Conservation (phyloP, 2,888 invertebrate genomes). For the Mechanitis mazaeus region DNA sequence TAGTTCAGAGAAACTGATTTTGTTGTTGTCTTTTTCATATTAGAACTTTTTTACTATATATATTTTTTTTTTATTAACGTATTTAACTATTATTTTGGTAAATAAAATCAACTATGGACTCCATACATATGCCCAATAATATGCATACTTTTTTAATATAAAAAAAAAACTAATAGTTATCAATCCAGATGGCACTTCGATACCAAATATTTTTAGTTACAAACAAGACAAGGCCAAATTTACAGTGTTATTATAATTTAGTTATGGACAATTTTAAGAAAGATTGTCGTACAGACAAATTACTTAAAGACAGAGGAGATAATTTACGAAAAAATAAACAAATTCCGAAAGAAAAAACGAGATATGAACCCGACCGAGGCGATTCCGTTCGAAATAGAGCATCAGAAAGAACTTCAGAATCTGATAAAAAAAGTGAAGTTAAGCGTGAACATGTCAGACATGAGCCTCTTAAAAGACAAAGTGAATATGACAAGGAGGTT, state of each 20-base stretch:
- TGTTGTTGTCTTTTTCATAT: no score
- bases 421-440: neutral
- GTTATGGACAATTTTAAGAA: conserved; percentile 10
- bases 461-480: neutral
- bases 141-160: no score
- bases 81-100: no score
- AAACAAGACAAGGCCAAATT: conserved; percentile 12
- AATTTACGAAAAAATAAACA: conserved; percentile 22
- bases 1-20: no score
- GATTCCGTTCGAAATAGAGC: conserved; percentile 28
- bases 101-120: no score
- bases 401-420: conserved; percentile 7
- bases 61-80: no score
- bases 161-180: neutral
- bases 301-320: conserved; percentile 33
- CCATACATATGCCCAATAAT: no score
- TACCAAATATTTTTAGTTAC: neutral
- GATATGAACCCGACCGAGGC: conserved; percentile 34
- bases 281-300: conserved; percentile 16
- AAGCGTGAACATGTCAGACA: neutral
- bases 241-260: conserved; percentile 7
- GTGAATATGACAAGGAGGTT: conserved; percentile 1
- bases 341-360: conserved; percentile 7
- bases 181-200: conserved; percentile 17
- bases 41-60: no score